These are phyloP conservation scores for Dicyrtomina minuta DNA, from an alignment of 2,888 invertebrate genomes.

Conservation along the genomic window DNA sequence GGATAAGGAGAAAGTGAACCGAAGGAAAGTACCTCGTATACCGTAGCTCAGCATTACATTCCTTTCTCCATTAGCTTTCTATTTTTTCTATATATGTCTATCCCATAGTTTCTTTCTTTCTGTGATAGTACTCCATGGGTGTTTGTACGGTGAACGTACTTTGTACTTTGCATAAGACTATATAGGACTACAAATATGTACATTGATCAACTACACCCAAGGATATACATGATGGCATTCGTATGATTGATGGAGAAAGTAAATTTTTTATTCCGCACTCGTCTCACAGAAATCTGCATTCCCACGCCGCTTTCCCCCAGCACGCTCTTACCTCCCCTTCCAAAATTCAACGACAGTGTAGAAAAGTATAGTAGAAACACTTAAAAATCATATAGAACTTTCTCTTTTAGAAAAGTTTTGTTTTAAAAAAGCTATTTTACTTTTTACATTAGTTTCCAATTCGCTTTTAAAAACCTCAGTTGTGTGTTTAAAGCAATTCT, in stretches of 20 bases:
- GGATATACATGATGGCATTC: too few relatives aligned
- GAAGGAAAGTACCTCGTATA: not conserved
- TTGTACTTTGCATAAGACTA: not conserved
- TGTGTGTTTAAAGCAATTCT: too few relatives aligned
- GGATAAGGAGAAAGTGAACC: not conserved
- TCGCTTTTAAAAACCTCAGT: too few relatives aligned
- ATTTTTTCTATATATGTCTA: not conserved
- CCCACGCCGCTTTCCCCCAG: conserved; percentile 4
- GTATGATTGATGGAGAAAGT: conserved; percentile 46
- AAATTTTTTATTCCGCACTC: conserved; percentile 43
- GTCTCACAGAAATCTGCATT: conserved; percentile 1
- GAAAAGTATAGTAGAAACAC: too few relatives aligned
- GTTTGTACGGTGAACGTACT: not conserved
- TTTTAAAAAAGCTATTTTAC: too few relatives aligned
- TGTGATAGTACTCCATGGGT: not conserved
- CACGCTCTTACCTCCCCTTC: conserved; percentile 23
- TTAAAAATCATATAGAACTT: too few relatives aligned
- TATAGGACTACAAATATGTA: not conserved
- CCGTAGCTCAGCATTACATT: not conserved
- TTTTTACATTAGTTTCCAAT: too few relatives aligned
- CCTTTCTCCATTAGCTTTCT: too few relatives aligned
- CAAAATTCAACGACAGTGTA: conserved; percentile 30
- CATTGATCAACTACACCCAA: too few relatives aligned
- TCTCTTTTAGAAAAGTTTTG: too few relatives aligned
- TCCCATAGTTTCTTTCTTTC: not conserved